Evolutionary conservation across 2,797 vertebrate species (phyloP).

Genomic region (Borostomias antarcticus): DNA sequence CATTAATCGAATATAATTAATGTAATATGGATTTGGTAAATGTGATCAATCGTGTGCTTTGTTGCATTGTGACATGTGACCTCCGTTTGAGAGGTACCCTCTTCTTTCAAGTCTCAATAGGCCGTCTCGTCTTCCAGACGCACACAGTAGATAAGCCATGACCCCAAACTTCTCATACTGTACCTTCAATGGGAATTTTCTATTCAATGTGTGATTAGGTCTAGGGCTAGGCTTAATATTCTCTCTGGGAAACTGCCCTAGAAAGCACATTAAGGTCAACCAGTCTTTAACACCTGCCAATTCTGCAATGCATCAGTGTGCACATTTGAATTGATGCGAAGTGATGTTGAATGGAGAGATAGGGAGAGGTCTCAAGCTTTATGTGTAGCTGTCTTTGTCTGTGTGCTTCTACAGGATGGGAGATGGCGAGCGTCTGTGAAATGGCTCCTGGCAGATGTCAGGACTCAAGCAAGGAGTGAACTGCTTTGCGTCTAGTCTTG

Average conservation of each 20-base stretch:
- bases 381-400: constrained; percentile 46
- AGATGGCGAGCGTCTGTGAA: constrained; percentile 56
- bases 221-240: background rate
- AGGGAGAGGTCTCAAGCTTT: constrained; percentile 37
- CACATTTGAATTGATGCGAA: constrained; percentile 54
- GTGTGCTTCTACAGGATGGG: constrained; percentile 9
- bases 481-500: constrained; percentile 64
- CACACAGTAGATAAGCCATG: too few relatives aligned
- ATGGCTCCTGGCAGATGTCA: constrained; percentile 62
- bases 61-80: too few relatives aligned
- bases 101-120: too few relatives aligned
- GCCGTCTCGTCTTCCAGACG: too few relatives aligned
- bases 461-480: constrained; percentile 61
- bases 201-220: background rate
- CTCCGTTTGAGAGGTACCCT: too few relatives aligned
- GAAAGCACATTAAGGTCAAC: constrained; percentile 39
- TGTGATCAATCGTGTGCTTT: too few relatives aligned
- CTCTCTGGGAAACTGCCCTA: constrained; percentile 1
- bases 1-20: background rate
- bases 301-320: constrained; percentile 37
- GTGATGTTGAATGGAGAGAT: constrained; percentile 28
- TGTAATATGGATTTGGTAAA: too few relatives aligned
- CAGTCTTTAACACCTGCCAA: constrained; percentile 27
- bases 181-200: too few relatives aligned
- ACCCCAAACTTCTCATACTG: too few relatives aligned